A percentile compares a stretch with the other conserved stretches of the same genome.
These are phyloP conservation scores for Muscicapa striata DNA, from an alignment of 2,797 vertebrate genomes.

Conservation along the genomic window DNA sequence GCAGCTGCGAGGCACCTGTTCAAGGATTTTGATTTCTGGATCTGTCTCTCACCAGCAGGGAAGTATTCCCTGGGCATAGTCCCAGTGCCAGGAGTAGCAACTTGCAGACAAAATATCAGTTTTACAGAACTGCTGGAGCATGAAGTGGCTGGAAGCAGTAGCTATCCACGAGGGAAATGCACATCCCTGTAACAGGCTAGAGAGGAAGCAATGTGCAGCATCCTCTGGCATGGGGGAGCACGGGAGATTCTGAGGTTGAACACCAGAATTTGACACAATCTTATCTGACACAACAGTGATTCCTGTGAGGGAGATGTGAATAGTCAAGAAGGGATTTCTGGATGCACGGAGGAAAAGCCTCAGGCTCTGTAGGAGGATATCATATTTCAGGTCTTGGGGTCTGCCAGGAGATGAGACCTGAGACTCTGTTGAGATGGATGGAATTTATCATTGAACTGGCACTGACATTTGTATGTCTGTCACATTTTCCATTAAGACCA, in stretches of 20 bases:
- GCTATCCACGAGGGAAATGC: neutral
- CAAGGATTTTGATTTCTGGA: neutral
- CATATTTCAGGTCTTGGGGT: neutral
- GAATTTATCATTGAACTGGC: neutral
- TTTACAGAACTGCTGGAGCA: neutral
- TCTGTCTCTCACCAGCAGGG: neutral
- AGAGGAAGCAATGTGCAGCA: neutral
- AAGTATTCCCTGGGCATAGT: neutral
- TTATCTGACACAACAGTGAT: too few species aligned
- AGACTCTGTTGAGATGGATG: neutral
- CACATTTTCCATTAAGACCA: neutral
- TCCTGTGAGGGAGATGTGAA: neutral
- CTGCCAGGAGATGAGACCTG: neutral
- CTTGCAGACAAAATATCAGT: neutral
- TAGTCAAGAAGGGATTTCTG: neutral
- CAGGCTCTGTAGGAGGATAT: neutral
- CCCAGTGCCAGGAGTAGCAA: neutral
- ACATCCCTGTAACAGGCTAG: neutral
- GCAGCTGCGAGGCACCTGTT: neutral
- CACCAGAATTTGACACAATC: neutral
- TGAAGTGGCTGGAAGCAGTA: neutral
- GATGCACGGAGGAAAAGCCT: accelerated
- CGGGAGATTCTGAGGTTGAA: neutral
- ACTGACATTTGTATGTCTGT: accelerated
- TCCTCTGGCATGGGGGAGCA: neutral